Conservation (phyloP, 2,113 vertebrate genomes). For the Petromus typicus region DNA sequence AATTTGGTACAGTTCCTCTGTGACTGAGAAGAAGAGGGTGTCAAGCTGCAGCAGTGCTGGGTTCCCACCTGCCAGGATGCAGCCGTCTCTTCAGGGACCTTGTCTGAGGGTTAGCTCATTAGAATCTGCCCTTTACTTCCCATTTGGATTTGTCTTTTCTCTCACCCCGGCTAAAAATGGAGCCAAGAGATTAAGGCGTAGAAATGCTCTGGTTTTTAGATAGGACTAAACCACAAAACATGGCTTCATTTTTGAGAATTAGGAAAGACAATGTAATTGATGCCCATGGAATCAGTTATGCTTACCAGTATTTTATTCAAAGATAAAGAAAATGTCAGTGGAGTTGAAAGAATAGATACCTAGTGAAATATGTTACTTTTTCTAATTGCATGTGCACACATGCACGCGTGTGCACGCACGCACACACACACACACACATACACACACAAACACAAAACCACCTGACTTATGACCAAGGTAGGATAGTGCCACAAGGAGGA, state of each 20-base stretch:
- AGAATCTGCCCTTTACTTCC: not conserved
- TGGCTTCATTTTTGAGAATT: slow-evolving; percentile 43
- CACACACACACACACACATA: not conserved
- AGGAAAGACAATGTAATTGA: not conserved
- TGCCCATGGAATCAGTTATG: slow-evolving; percentile 12
- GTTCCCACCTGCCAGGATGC: not conserved
- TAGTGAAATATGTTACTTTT: not conserved
- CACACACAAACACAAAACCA: not conserved
- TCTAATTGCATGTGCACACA: not conserved
- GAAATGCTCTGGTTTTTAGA: not conserved
- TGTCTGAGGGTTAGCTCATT: not conserved
- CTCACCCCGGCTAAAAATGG: not conserved
- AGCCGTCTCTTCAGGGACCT: not conserved
- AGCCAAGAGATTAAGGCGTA: not conserved
- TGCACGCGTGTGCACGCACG: too few species aligned
- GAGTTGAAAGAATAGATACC: not conserved
- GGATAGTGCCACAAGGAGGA: not conserved
- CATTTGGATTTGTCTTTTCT: not conserved
- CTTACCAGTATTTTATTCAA: not conserved
- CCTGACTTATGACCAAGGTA: slow-evolving; percentile 20
- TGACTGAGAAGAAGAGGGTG: not conserved
- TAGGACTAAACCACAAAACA: not conserved
- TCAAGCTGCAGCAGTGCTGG: not conserved
- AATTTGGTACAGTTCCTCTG: not conserved
- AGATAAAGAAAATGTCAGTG: not conserved